Conservation (phyloP, 2,113 vertebrate genomes). For the Bubalus kerabau region DNA sequence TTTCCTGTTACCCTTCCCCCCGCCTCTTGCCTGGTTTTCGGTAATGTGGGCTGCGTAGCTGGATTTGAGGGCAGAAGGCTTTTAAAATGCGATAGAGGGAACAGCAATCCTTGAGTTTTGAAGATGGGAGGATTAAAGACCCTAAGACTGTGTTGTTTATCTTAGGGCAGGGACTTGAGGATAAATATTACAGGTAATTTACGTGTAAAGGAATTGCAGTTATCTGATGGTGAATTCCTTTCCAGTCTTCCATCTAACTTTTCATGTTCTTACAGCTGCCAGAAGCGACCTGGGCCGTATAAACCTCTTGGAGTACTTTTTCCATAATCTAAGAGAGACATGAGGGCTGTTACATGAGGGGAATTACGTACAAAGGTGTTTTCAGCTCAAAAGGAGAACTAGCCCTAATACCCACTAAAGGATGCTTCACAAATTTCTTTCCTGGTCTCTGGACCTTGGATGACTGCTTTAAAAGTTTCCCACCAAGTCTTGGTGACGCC, state of each 20-base stretch:
- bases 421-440: background rate
- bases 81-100: background rate
- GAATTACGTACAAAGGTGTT: background rate
- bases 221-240: background rate
- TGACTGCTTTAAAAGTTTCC: background rate
- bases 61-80: background rate
- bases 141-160: background rate
- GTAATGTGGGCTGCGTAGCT: background rate
- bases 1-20: background rate
- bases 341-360: background rate
- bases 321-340: background rate
- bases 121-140: background rate
- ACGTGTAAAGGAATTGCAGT: background rate
- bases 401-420: background rate
- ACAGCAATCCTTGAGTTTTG: background rate
- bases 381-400: background rate
- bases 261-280: background rate
- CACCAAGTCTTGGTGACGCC: background rate
- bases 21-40: background rate
- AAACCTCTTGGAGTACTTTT: background rate
- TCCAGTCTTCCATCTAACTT: background rate
- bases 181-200: background rate
- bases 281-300: background rate
- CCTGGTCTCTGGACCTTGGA: background rate
- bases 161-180: background rate